Percentiles rank a stretch among this genome's conserved stretches.
phyloP scores from a whole-genome alignment of 2,113 vertebrate species.

The Hucho hucho region DNA sequence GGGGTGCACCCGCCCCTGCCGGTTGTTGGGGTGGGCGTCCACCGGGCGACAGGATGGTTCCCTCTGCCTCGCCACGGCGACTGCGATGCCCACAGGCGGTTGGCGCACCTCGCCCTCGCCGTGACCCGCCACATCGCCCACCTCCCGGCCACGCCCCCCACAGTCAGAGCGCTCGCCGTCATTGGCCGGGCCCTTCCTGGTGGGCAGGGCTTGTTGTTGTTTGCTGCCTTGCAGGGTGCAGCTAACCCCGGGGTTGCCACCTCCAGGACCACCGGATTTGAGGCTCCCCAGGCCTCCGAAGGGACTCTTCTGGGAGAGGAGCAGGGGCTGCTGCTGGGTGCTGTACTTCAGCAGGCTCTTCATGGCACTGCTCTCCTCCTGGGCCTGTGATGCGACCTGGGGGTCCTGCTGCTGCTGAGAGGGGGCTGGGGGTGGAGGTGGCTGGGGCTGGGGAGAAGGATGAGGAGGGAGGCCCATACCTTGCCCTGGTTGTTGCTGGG shows the following conservation, averaged over 20 bases:
- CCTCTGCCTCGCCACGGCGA: constrained; percentile 90
- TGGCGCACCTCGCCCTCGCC: constrained; percentile 89
- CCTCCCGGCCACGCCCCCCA: constrained; percentile 79
- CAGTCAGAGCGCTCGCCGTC: constrained; percentile 88
- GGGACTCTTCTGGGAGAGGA: constrained; percentile 87
- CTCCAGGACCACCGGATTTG: constrained; percentile 71
- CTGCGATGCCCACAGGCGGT: constrained; percentile 92
- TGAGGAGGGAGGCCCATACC: constrained; percentile 54
- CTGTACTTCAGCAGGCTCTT: constrained; percentile 95
- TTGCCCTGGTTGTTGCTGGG: constrained; percentile 58
- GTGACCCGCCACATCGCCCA: constrained; percentile 72
- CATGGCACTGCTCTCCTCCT: constrained; percentile 89
- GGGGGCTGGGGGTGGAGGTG: constrained; percentile 49
- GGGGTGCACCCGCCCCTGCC: constrained; percentile 78
- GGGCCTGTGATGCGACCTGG: constrained; percentile 62
- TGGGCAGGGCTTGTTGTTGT: constrained; percentile 60
- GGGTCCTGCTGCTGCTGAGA: constrained; percentile 76
- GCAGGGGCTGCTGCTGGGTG: constrained; percentile 89
- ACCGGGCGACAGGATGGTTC: constrained; percentile 80
- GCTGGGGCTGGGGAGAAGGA: constrained; percentile 52
- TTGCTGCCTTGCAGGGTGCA: constrained; percentile 85
- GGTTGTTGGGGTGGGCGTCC: constrained; percentile 65
- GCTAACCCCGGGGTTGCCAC: constrained; percentile 63
- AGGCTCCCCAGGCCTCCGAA: constrained; percentile 83
- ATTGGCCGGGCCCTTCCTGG: constrained; percentile 72